phyloP scores from a whole-genome alignment of 1,140 invertebrate species.

The Carposina sasakii region DNA sequence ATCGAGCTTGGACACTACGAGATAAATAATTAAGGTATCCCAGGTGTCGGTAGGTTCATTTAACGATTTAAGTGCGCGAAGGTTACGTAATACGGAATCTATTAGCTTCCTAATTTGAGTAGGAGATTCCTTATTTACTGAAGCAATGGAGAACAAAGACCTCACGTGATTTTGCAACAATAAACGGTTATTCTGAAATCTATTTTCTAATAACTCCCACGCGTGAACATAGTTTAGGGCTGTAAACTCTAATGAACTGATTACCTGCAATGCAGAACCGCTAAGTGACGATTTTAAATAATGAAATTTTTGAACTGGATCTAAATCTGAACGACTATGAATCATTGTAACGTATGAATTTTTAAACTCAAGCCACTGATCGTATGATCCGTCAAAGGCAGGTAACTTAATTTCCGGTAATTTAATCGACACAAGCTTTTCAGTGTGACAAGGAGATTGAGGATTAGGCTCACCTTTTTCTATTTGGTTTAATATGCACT shows the following conservation, averaged over 20 bases:
- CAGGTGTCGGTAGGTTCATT: slow-evolving; percentile 1
- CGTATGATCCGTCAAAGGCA: slow-evolving; percentile 3
- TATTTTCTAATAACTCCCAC: slow-evolving; percentile 10
- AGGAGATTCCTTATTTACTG: neutral
- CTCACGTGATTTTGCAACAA: slow-evolving; percentile 9
- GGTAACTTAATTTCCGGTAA: slow-evolving; percentile 8
- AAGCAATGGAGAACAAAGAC: slow-evolving; percentile 1
- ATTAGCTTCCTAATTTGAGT: slow-evolving; percentile 8
- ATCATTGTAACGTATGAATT: slow-evolving; percentile 6
- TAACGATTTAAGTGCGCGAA: slow-evolving; percentile 7
- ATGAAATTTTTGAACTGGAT: slow-evolving; percentile 9
- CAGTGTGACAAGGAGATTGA: neutral
- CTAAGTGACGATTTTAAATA: slow-evolving; percentile 6
- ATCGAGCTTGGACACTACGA: slow-evolving; percentile 8
- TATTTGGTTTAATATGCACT: neutral
- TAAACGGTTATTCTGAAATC: slow-evolving; percentile 8
- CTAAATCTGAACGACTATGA: neutral
- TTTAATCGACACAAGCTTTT: neutral
- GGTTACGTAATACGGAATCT: slow-evolving; percentile 3
- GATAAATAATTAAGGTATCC: slow-evolving; percentile 11
- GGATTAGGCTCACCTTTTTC: too few relatives aligned
- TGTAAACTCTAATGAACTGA: slow-evolving; percentile 9
- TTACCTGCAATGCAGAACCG: slow-evolving; percentile 8
- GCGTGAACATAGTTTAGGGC: slow-evolving; percentile 8
- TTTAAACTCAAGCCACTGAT: slow-evolving; percentile 3